Percentiles rank a stretch among this genome's conserved stretches.
Evolutionary conservation across 2,797 vertebrate genomes (phyloP).

Genomic region (Chrosomus eos): DNA sequence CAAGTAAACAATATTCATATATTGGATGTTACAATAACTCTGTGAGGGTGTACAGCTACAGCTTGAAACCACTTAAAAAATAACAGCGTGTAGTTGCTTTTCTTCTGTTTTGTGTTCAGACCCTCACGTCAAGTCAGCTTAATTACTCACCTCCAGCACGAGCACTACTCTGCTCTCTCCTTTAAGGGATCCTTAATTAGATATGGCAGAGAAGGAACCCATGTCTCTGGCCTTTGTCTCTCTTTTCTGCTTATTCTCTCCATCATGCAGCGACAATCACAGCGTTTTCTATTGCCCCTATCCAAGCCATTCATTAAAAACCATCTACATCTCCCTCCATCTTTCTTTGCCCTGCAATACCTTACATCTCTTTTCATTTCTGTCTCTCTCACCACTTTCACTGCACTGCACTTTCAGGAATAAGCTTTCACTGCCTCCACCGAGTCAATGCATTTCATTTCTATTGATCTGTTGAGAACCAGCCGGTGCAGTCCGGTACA

Average conservation of each 20-base stretch:
- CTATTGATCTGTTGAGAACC: constrained; percentile 37
- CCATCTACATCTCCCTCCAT: constrained; percentile 5
- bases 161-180: constrained; percentile 67
- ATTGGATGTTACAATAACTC: too few relatives aligned
- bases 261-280: not conserved
- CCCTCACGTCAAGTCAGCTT: constrained; percentile 10
- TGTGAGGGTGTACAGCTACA: not conserved
- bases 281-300: not conserved
- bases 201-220: constrained; percentile 19
- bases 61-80: not conserved
- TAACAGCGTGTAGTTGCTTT: not conserved
- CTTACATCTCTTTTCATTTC: constrained; percentile 46
- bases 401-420: constrained; percentile 17
- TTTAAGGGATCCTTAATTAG: constrained; percentile 52
- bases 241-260: constrained; percentile 22
- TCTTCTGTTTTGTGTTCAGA: constrained; percentile 5
- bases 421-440: constrained; percentile 26
- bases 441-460: constrained; percentile 46
- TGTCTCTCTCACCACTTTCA: constrained; percentile 26
- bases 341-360: constrained; percentile 11
- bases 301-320: constrained; percentile 18
- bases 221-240: constrained; percentile 24
- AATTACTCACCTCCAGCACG: constrained; percentile 58
- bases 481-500: constrained; percentile 18
- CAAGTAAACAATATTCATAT: too few relatives aligned